phyloP scores from a whole-genome alignment of 2,113 vertebrate genomes.

The Salminus brasiliensis region DNA sequence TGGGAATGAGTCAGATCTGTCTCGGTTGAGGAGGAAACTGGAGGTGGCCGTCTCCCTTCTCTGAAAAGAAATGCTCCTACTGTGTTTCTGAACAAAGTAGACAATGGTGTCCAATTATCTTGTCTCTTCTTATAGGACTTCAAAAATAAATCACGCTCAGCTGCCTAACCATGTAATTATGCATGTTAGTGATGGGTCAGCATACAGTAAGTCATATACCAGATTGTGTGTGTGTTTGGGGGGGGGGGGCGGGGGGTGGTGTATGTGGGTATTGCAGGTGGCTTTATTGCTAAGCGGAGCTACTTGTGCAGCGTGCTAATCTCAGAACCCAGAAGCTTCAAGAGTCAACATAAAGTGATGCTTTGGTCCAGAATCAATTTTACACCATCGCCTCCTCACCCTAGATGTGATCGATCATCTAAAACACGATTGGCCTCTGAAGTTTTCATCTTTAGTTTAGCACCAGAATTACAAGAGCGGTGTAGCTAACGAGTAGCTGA shows the following conservation, averaged over 20 bases:
- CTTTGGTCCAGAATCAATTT: too few relatives aligned
- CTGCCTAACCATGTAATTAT: not conserved
- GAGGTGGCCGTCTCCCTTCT: not conserved
- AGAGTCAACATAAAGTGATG: not conserved
- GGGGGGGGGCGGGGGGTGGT: not conserved
- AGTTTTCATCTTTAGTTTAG: too few relatives aligned
- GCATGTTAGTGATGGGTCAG: not conserved
- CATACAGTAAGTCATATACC: not conserved
- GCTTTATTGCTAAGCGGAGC: not conserved
- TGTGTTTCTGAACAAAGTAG: constrained; percentile 11
- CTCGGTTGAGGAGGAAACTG: not conserved
- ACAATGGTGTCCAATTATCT: constrained; percentile 32
- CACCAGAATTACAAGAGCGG: too few relatives aligned
- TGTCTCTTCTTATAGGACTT: constrained; percentile 9
- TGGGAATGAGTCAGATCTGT: not conserved
- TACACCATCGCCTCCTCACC: too few relatives aligned
- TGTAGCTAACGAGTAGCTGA: too few relatives aligned
- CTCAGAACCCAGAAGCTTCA: not conserved
- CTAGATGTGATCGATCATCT: too few relatives aligned
- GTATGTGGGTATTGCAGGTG: not conserved
- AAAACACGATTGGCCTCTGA: too few relatives aligned
- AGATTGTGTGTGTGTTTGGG: not conserved
- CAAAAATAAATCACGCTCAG: not conserved
- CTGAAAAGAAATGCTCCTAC: constrained; percentile 1
- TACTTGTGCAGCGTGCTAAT: not conserved